Conservation (phyloP, 2,888 invertebrate species). For the Plutella xylostella region DNA sequence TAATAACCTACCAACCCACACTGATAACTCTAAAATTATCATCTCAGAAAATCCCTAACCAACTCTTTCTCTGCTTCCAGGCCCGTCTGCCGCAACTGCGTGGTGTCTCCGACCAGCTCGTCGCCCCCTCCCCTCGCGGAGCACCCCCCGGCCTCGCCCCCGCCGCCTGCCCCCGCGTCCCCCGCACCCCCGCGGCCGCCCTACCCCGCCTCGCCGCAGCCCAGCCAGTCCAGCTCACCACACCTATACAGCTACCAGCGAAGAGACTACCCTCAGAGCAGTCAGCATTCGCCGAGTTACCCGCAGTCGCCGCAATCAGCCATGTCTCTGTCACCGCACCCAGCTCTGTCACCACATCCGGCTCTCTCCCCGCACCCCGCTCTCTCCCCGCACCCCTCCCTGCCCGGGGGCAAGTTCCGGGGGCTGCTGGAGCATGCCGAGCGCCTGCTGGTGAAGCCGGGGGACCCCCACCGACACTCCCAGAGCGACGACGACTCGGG, state of each 20-base stretch:
- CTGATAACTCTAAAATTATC: no score
- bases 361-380: slow-evolving; percentile 33
- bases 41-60: neutral
- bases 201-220: slow-evolving; percentile 32
- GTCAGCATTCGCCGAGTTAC: slow-evolving; percentile 29
- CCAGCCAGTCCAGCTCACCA: slow-evolving; percentile 9
- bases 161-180: slow-evolving; percentile 47
- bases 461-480: slow-evolving; percentile 85
- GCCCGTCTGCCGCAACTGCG: slow-evolving; percentile 87
- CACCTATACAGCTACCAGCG: slow-evolving; percentile 10
- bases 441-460: slow-evolving; percentile 71
- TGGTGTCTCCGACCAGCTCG: slow-evolving; percentile 66
- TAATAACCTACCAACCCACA: no score
- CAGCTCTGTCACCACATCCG: slow-evolving; percentile 55
- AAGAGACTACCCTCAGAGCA: slow-evolving; percentile 27
- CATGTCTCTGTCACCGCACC: slow-evolving; percentile 59
- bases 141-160: slow-evolving; percentile 46
- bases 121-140: slow-evolving; percentile 54
- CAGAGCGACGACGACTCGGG: slow-evolving; percentile 98
- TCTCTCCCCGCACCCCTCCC: slow-evolving; percentile 59
- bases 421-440: slow-evolving; percentile 65
- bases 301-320: slow-evolving; percentile 56
- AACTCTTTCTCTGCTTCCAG: slow-evolving; percentile 54
- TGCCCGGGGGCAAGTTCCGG: slow-evolving; percentile 55
- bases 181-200: slow-evolving; percentile 40